Evolutionary conservation across 2,113 vertebrate genomes (phyloP).

Genomic region (Patagioenas fasciata): DNA sequence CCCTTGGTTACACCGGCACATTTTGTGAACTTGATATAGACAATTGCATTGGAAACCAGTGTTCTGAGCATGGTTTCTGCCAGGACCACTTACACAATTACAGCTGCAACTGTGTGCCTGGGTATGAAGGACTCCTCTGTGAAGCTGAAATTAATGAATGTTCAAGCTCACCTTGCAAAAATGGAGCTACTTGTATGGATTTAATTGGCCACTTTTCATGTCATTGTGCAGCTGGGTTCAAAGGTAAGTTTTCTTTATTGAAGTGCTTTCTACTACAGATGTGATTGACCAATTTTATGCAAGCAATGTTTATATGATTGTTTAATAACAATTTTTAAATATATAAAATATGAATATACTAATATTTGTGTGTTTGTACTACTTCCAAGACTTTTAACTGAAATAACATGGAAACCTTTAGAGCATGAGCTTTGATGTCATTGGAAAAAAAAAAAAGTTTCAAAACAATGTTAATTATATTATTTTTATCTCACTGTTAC

Average conservation of each 20-base stretch:
- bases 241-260: constrained; percentile 70
- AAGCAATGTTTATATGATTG: not conserved
- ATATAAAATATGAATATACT: not conserved
- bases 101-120: constrained; percentile 74
- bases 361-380: not conserved
- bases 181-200: constrained; percentile 74
- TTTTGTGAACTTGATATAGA: constrained; percentile 74
- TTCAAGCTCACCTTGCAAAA: constrained; percentile 75
- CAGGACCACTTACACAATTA: constrained; percentile 75
- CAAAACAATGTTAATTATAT: not conserved
- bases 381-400: not conserved
- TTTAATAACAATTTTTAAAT: not conserved
- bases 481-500: not conserved
- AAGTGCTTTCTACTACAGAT: not conserved
- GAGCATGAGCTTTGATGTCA: not conserved
- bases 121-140: constrained; percentile 78
- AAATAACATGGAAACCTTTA: not conserved
- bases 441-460: not conserved
- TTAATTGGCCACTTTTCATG: constrained; percentile 76
- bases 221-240: constrained; percentile 74
- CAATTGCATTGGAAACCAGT: constrained; percentile 71
- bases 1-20: constrained; percentile 67
- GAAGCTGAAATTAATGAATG: constrained; percentile 79
- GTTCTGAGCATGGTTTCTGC: constrained; percentile 73
- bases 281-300: not conserved